Conservation (phyloP, 2,888 invertebrate genomes). For the Romanomermis culicivorax region DNA sequence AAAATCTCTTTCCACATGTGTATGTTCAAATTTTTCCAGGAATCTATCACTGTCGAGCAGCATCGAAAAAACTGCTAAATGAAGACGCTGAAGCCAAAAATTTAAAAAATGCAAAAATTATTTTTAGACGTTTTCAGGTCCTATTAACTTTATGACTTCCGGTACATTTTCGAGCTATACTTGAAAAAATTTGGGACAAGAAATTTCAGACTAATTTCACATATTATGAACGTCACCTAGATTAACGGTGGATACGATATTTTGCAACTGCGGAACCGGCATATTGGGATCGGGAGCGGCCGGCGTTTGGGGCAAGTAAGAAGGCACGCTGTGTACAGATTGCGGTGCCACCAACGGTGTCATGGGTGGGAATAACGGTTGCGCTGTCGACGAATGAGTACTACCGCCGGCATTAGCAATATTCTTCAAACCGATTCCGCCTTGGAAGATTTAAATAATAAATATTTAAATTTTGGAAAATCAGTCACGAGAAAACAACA, state of each 20-base stretch:
- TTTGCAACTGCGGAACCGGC: slow-evolving; percentile 33
- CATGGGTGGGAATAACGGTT: slow-evolving; percentile 9
- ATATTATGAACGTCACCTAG: too few species aligned
- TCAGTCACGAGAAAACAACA: too few species aligned
- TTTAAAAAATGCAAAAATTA: not conserved
- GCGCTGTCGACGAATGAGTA: not conserved
- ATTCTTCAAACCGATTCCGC: not conserved
- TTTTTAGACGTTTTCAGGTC: not conserved
- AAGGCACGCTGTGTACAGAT: slow-evolving; percentile 5
- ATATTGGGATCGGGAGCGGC: slow-evolving; percentile 17
- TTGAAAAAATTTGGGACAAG: too few species aligned
- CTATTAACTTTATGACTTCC: too few species aligned
- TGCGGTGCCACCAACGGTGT: slow-evolving; percentile 9
- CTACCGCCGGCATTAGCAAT: not conserved
- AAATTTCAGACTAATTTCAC: too few species aligned
- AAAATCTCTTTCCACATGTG: not conserved
- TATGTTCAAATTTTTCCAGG: too few species aligned
- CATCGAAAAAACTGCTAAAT: too few species aligned
- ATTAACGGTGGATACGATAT: slow-evolving; percentile 94
- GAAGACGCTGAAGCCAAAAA: too few species aligned
- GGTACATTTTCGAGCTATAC: too few species aligned
- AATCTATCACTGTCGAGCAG: too few species aligned
- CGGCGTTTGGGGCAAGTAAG: slow-evolving; percentile 19
- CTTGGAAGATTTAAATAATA: too few species aligned
- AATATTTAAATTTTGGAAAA: too few species aligned